Percentiles rank a stretch among this genome's conserved stretches.
Evolutionary conservation across 2,888 invertebrate species (phyloP).

Genomic region (Geophilus truncorum): DNA sequence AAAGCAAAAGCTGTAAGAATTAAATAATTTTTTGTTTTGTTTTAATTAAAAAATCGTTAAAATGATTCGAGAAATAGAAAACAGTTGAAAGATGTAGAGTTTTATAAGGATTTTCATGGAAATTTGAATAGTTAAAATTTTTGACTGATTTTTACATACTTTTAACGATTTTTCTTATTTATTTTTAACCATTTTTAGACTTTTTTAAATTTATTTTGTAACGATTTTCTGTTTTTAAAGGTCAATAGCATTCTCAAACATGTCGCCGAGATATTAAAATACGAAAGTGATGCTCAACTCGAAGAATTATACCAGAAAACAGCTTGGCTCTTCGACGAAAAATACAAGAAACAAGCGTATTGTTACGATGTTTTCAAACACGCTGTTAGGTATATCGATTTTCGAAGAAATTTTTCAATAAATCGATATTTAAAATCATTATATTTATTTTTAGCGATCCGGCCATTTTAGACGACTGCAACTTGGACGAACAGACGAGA

Average conservation of each 20-base stretch:
- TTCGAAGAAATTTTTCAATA: too few species aligned
- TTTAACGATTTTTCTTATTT: constrained; percentile 23
- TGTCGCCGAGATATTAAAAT: constrained; percentile 90
- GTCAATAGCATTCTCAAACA: constrained; percentile 92
- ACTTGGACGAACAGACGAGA: constrained; percentile 84
- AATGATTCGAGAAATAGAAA: too few species aligned
- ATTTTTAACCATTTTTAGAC: neutral
- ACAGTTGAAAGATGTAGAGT: too few species aligned
- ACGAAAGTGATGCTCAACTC: constrained; percentile 82
- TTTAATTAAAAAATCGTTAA: too few species aligned
- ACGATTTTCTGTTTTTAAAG: constrained; percentile 42
- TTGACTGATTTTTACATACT: too few species aligned
- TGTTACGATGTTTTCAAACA: constrained; percentile 98
- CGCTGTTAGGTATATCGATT: constrained; percentile 69
- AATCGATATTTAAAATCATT: too few species aligned
- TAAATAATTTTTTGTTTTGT: neutral
- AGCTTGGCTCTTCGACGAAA: constrained; percentile 97
- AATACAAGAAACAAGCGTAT: constrained; percentile 90
- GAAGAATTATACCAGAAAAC: constrained; percentile 94
- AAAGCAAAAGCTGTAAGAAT: constrained; percentile 86
- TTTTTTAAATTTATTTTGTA: too few species aligned
- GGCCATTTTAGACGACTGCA: constrained; percentile 90
- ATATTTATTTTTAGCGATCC: constrained; percentile 69
- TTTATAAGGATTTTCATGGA: too few species aligned
- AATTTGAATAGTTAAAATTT: too few species aligned